A percentile compares a stretch with the other conserved stretches of the same genome.
phyloP scores from a whole-genome alignment of 2,797 vertebrate genomes.

The Melanogrammus aeglefinus region DNA sequence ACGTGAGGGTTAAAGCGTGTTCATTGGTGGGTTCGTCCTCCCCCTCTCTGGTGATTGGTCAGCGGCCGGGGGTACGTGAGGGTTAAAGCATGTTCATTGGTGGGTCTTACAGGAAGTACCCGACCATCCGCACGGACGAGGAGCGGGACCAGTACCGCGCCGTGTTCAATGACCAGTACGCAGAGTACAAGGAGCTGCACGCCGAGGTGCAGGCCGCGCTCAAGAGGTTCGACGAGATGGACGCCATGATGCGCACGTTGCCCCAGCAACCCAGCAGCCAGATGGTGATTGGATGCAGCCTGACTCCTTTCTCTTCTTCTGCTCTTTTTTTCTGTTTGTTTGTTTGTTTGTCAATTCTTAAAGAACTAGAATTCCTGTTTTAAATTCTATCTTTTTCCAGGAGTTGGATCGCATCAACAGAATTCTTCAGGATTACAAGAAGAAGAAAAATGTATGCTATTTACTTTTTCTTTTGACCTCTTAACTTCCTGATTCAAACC shows the following conservation, averaged over 20 bases:
- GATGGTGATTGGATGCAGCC: constrained; percentile 65
- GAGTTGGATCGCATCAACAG: constrained; percentile 87
- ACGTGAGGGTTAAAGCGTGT: neutral
- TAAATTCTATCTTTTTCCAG: constrained; percentile 60
- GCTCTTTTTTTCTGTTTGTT: neutral
- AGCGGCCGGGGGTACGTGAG: neutral
- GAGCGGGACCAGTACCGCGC: constrained; percentile 93
- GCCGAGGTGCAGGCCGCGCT: constrained; percentile 80
- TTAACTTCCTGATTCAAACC: neutral
- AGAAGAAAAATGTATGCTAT: constrained; percentile 84
- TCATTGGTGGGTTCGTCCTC: neutral
- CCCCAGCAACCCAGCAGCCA: constrained; percentile 76
- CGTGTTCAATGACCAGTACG: constrained; percentile 96
- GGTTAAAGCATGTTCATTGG: neutral
- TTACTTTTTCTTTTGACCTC: neutral
- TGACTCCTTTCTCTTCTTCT: neutral
- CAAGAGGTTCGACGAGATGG: constrained; percentile 89
- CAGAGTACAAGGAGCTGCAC: constrained; percentile 95
- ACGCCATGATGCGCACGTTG: constrained; percentile 82
- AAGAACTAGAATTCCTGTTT: neutral
- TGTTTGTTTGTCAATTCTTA: neutral
- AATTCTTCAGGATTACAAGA: constrained; percentile 90
- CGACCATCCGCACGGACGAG: constrained; percentile 81
- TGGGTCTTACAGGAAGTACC: constrained; percentile 83
- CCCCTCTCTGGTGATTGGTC: neutral